These are phyloP conservation scores for Cathartes aura DNA, from an alignment of 2,113 vertebrate genomes.

Conservation along the genomic window DNA sequence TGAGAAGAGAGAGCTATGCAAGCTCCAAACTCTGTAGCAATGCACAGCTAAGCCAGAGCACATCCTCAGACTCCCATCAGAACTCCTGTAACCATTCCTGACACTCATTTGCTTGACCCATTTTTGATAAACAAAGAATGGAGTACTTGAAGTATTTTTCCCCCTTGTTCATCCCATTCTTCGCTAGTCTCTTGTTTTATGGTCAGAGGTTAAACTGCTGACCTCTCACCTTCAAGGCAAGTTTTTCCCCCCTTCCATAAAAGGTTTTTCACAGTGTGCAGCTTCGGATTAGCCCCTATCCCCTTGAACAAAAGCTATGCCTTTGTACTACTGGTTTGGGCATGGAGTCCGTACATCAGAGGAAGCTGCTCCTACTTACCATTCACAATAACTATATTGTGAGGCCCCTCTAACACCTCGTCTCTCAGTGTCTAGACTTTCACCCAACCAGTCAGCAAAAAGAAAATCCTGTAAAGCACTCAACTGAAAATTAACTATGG, in stretches of 20 bases:
- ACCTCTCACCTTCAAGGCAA: slow-evolving; percentile 90
- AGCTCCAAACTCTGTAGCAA: not conserved
- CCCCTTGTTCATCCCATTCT: slow-evolving; percentile 64
- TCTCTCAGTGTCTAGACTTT: slow-evolving; percentile 89
- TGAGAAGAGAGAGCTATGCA: not conserved
- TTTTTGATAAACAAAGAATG: slow-evolving; percentile 73
- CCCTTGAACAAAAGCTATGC: slow-evolving; percentile 88
- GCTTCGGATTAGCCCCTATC: slow-evolving; percentile 88
- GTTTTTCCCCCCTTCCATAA: slow-evolving; percentile 81
- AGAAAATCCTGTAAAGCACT: slow-evolving; percentile 97
- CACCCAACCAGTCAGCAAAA: slow-evolving; percentile 83
- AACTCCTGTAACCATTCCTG: slow-evolving; percentile 55
- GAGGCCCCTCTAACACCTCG: slow-evolving; percentile 78
- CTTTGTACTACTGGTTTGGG: slow-evolving; percentile 85
- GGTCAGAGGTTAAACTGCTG: slow-evolving; percentile 97
- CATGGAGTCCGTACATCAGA: slow-evolving; percentile 83
- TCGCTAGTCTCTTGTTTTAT: slow-evolving; percentile 76
- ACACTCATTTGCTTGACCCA: slow-evolving; percentile 74
- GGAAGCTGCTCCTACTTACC: slow-evolving; percentile 90
- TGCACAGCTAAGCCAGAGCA: not conserved
- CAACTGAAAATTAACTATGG: slow-evolving; percentile 96
- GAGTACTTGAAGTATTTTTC: slow-evolving; percentile 67
- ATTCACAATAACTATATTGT: slow-evolving; percentile 89
- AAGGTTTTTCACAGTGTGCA: slow-evolving; percentile 91
- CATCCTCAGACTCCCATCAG: slow-evolving; percentile 25